These are phyloP conservation scores for Oncorhynchus masou DNA, from an alignment of 2,113 vertebrate genomes.

Conservation along the genomic window DNA sequence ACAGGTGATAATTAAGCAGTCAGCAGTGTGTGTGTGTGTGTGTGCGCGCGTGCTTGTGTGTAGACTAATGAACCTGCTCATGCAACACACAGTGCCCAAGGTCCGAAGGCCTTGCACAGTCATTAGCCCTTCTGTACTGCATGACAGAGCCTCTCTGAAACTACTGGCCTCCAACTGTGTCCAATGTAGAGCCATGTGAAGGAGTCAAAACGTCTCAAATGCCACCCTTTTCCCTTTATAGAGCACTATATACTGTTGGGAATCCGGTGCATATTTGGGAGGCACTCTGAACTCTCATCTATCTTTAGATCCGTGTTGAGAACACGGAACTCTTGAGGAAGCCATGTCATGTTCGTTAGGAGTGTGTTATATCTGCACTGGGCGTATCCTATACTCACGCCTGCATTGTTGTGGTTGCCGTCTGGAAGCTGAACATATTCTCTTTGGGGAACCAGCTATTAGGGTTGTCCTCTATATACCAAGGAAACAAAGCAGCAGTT, in stretches of 20 bases:
- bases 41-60: neutral
- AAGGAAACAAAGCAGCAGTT: constrained; percentile 22
- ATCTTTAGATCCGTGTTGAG: neutral
- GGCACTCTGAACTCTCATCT: neutral
- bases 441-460: constrained; percentile 97
- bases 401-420: constrained; percentile 98
- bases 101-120: neutral
- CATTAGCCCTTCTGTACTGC: neutral
- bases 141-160: neutral
- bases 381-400: constrained; percentile 82
- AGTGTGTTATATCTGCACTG: constrained; percentile 10
- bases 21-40: constrained; percentile 12
- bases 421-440: constrained; percentile 96
- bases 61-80: neutral
- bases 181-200: neutral
- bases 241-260: no score
- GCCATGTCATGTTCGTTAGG: neutral
- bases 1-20: constrained; percentile 68
- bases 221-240: no score
- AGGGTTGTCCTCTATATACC: constrained; percentile 81
- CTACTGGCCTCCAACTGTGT: neutral
- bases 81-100: neutral
- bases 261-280: neutral
- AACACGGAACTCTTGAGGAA: neutral
- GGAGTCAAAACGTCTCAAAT: neutral